Evolutionary conservation across 2,888 invertebrate genomes (phyloP).

Genomic region (Orchestes rusci): DNA sequence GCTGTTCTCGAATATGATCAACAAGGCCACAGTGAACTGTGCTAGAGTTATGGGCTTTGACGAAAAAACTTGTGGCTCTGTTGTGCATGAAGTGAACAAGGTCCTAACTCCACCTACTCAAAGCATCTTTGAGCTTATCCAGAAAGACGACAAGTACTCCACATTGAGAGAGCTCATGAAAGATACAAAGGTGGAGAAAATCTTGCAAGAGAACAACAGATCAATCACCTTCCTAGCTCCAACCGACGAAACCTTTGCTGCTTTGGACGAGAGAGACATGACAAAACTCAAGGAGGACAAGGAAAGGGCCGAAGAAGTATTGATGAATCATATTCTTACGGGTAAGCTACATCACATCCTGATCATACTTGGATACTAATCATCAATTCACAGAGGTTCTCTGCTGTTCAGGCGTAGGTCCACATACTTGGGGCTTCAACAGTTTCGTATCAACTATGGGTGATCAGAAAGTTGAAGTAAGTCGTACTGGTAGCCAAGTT

Average conservation of each 20-base stretch:
- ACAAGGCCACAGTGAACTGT: slow-evolving; percentile 61
- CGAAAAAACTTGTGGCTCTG: slow-evolving; percentile 59
- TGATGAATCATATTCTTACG: slow-evolving; percentile 49
- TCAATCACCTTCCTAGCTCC: slow-evolving; percentile 54
- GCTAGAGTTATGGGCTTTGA: slow-evolving; percentile 55
- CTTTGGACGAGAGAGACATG: slow-evolving; percentile 44
- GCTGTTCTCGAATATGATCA: slow-evolving; percentile 50
- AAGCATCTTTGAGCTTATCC: slow-evolving; percentile 47
- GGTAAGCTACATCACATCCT: no score
- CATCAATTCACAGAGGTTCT: slow-evolving; percentile 40
- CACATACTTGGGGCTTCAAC: slow-evolving; percentile 41
- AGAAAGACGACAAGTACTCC: slow-evolving; percentile 42
- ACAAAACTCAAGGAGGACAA: slow-evolving; percentile 45
- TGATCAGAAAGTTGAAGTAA: slow-evolving; percentile 37
- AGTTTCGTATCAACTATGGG: slow-evolving; percentile 38
- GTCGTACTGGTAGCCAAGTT: slow-evolving; percentile 37
- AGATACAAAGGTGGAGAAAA: slow-evolving; percentile 47
- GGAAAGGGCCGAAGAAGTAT: slow-evolving; percentile 43
- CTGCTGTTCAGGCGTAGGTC: slow-evolving; percentile 42
- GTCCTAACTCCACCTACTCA: slow-evolving; percentile 49
- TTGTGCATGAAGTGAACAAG: slow-evolving; percentile 58
- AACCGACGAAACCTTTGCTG: slow-evolving; percentile 50
- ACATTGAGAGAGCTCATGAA: slow-evolving; percentile 43
- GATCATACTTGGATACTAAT: neutral
- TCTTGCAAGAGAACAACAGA: slow-evolving; percentile 40